Evolutionary conservation across 2,797 vertebrate species (phyloP), one percentile per base, ranked within the genome.

Genomic region (Pygocentrus nattereri): DNA sequence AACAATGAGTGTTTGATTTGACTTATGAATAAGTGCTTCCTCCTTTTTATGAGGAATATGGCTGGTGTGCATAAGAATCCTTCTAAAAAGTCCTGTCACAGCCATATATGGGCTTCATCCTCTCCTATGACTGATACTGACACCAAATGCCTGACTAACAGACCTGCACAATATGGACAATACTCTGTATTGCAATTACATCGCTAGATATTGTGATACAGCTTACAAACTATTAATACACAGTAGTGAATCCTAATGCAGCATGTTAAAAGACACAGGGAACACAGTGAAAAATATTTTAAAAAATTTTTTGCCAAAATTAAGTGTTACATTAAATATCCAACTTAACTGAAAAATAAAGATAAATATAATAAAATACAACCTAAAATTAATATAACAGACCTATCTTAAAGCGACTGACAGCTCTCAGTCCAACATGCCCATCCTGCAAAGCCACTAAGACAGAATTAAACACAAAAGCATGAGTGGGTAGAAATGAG

Each of bases 11-110:
- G 19, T 44, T 31, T 62, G 34, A n/a, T 62, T 30, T 54, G 56
- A 81, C 41, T 38, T 19, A 41, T 70, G 31, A 54, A 38, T 34
- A 58, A 58, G 30, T 27, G 41, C 73, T 21, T 76, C 47, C 47
- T 52, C 12, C 44, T 61, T 81, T 54, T 34, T 56, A 31, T 56
- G 21, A 12, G 69, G 30, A 54, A 54, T 15, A 1, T 25, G n/a
- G 49, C 25, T 50, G 27, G 19, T n/a, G 49, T 38, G 6, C 15
- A 1, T n/a, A n/a, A 41, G 11, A 58, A 58, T n/a, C 34, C 27
- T 21, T 56, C 19, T 8, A 1, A 27, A 7, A 7, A 54, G 21
- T 38, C 5, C 13, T 18, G 7, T 13, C 19, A 56, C 52, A 38
- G 11, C 19, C 49, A 25, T 15, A 15, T 12, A 59, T 5, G 12